phyloP scores from a whole-genome alignment of 2,888 invertebrate genomes.

The Lithophane ornitopus region DNA sequence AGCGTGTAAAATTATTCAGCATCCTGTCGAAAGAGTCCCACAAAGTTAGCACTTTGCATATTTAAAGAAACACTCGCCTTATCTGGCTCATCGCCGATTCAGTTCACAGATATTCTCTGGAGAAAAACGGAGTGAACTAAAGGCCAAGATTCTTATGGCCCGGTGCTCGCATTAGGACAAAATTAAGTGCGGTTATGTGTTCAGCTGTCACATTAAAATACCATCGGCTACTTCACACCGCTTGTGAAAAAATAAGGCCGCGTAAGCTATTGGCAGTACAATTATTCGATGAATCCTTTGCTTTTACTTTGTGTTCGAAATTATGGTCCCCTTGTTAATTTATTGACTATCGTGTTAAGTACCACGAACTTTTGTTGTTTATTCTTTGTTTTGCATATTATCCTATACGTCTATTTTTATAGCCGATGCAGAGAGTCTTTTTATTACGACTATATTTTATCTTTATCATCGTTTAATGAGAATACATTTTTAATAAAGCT shows the following conservation, averaged over 20 bases:
- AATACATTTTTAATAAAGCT: background rate
- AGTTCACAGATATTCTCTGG: constrained; percentile 83
- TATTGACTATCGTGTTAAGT: constrained; percentile 69
- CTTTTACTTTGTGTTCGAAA: constrained; percentile 76
- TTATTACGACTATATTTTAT: constrained; percentile 29
- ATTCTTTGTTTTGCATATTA: constrained; percentile 37
- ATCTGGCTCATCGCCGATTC: constrained; percentile 88
- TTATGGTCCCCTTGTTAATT: constrained; percentile 71
- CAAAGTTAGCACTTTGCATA: constrained; percentile 90
- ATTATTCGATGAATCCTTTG: constrained; percentile 83
- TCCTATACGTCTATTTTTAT: constrained; percentile 41
- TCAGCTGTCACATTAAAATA: constrained; percentile 89
- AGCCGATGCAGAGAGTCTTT: constrained; percentile 17
- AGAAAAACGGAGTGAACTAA: constrained; percentile 83
- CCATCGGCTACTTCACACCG: constrained; percentile 84
- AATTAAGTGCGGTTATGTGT: constrained; percentile 90
- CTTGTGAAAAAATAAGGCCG: constrained; percentile 80
- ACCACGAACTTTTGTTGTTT: constrained; percentile 46
- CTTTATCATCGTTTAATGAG: constrained; percentile 13
- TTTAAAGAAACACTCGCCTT: constrained; percentile 88
- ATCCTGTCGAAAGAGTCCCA: constrained; percentile 85
- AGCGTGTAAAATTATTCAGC: constrained; percentile 90
- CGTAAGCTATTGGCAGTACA: constrained; percentile 82
- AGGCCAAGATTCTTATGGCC: constrained; percentile 82
- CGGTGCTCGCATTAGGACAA: constrained; percentile 87